Conservation (phyloP, 2,113 vertebrate species). For the Orycteropus afer region DNA sequence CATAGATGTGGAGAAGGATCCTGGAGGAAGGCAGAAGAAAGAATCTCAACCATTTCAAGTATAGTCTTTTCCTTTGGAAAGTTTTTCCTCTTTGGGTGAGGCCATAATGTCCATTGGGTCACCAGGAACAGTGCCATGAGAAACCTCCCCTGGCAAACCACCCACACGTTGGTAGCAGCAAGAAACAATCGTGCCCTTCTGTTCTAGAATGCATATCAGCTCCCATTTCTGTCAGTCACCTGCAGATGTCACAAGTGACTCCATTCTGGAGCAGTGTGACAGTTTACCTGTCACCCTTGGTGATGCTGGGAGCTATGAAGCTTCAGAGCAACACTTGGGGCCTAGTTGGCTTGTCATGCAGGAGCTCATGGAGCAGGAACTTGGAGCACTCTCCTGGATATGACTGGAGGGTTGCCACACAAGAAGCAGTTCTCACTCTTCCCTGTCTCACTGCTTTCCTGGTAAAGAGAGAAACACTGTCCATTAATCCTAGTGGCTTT, state of each 20-base stretch:
- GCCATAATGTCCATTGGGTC: not conserved
- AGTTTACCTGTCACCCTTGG: slow-evolving; percentile 66
- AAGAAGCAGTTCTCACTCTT: not conserved
- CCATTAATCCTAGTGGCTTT: not conserved
- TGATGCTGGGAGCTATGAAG: slow-evolving; percentile 62
- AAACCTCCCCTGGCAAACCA: not conserved
- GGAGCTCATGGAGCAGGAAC: not conserved
- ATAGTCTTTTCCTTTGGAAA: not conserved
- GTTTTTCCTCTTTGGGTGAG: not conserved
- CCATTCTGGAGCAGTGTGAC: not conserved
- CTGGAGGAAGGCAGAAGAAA: not conserved
- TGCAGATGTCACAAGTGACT: slow-evolving; percentile 58
- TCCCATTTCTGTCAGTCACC: slow-evolving; percentile 41
- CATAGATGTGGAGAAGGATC: not conserved
- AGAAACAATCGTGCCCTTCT: slow-evolving; percentile 33
- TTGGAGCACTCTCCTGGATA: not conserved
- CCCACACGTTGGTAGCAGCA: slow-evolving; percentile 14
- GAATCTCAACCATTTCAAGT: not conserved
- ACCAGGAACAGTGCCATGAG: not conserved
- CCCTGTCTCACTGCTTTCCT: not conserved
- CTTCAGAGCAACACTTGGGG: slow-evolving; percentile 23
- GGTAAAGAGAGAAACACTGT: not conserved
- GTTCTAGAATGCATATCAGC: not conserved
- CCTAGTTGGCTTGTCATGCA: not conserved
- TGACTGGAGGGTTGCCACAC: not conserved